These are phyloP conservation scores for Anhinga rufa DNA, from an alignment of 2,113 vertebrate genomes.

Conservation along the genomic window DNA sequence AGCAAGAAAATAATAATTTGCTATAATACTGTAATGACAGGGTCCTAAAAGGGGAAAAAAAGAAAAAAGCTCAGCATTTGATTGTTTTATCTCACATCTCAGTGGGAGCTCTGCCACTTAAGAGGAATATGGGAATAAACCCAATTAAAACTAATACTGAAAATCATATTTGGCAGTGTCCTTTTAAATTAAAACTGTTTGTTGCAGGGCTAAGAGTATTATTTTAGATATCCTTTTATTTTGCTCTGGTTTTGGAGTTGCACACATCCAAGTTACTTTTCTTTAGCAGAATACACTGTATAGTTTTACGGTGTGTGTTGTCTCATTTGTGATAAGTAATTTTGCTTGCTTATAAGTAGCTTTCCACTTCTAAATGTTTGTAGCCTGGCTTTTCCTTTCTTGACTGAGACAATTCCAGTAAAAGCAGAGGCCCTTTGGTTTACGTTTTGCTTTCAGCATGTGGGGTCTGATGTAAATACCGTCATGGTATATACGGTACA, in stretches of 20 bases:
- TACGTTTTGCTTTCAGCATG: not conserved
- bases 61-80: not conserved
- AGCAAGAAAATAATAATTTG: not conserved
- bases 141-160: not conserved
- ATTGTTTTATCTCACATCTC: not conserved
- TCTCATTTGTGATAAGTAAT: not conserved
- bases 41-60: not conserved
- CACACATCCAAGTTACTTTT: not conserved
- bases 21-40: not conserved
- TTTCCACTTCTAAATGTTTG: not conserved
- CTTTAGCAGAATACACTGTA: not conserved
- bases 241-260: not conserved
- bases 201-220: not conserved
- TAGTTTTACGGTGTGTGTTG: not conserved
- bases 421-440: not conserved
- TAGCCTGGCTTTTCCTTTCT: not conserved
- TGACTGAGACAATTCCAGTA: not conserved
- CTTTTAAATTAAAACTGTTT: conserved; percentile 42
- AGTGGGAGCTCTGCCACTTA: not conserved
- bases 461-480: not conserved
- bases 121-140: not conserved
- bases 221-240: not conserved
- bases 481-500: not conserved
- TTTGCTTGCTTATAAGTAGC: not conserved
- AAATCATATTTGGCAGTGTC: not conserved